Evolutionary conservation across 2,797 vertebrate genomes (phyloP).

Genomic region (Pygocentrus nattereri): DNA sequence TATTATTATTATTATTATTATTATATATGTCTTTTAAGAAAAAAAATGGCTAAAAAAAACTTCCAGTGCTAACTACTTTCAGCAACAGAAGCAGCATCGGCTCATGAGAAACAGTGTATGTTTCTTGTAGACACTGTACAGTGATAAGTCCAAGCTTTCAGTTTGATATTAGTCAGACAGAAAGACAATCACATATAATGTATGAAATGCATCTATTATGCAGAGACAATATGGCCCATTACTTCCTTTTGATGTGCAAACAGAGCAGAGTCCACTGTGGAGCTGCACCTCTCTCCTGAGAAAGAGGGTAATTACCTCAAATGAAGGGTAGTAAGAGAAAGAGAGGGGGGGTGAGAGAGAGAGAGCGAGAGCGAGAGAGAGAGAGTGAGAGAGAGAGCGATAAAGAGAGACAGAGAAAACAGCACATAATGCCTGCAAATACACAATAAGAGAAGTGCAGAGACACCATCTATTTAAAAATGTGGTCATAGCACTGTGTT

Average conservation of each 20-base stretch:
- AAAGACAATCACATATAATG: conserved; percentile 51
- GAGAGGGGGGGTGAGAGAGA: conserved; percentile 18
- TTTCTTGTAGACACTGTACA: not conserved
- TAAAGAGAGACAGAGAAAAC: conserved; percentile 36
- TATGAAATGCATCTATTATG: conserved; percentile 52
- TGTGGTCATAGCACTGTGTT: conserved; percentile 54
- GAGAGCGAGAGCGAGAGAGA: conserved; percentile 23
- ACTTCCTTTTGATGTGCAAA: conserved; percentile 57
- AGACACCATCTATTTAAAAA: conserved; percentile 52
- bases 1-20: not conserved
- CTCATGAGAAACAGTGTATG: not conserved
- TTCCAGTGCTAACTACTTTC: not conserved
- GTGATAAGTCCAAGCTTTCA: conserved; percentile 14
- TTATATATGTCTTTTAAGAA: no score
- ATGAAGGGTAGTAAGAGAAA: conserved; percentile 39
- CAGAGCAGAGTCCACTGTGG: conserved; percentile 46
- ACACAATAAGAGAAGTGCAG: conserved; percentile 50
- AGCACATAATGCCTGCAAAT: conserved; percentile 43
- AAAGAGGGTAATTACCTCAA: conserved; percentile 55
- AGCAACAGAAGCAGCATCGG: not conserved
- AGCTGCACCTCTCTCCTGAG: conserved; percentile 45
- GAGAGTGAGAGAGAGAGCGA: conserved; percentile 13
- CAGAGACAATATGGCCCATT: conserved; percentile 52
- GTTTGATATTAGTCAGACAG: conserved; percentile 42
- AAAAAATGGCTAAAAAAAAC: no score